Base-by-base conservation (phyloP, 2,888 invertebrate species). In the Keiferia lycopersicella region DNA sequence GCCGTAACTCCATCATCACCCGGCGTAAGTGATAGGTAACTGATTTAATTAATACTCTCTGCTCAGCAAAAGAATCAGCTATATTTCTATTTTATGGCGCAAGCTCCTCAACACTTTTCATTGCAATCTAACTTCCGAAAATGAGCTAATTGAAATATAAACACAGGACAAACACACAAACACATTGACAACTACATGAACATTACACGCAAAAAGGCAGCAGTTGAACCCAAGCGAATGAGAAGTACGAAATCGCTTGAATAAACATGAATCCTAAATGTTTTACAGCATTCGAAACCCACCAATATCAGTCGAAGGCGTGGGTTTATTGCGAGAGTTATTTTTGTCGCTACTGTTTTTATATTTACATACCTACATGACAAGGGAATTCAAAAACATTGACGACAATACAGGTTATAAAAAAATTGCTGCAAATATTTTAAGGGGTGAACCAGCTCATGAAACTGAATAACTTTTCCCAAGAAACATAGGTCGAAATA, bases 181-280 rank as follows among this genome's bases (percentile, higher is more conserved):
- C n/a, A n/a, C 11, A 45, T 16, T 45, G 45, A 45, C 11, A 45
- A 14, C 14, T n/a, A 53, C 12, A 22, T 22, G 12, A 20, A 10
- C 26, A 53, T 22, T 10, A 2, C 14, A 26, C 53, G 12, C 12
- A 53, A 53, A 53, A 53, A 53, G 26, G 22, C 53, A 26, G 16
- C 50, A 50, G 20, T n/a, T 53, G 11, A 53, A 58, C 59, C 65
- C 69, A 69, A 79, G 80, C 69, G 75, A 74, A 72, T 72, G 72
- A 72, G 77, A 77, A 74, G 76, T 66, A 62, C 66, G 67, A 60
- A 69, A 69, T 65, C 71, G 73, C 80, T 77, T 83, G 82, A 84
- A 84, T 83, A 82, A 82, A 82, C 82, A 82, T 83, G 81, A 82
- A 78, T 79, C 79, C 79, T 80, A 80, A 80, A 83, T 76, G 78